Evolutionary conservation across 2,888 invertebrate species (phyloP), one percentile per base, ranked within the genome.

Genomic region (Cylindroiulus punctatus): DNA sequence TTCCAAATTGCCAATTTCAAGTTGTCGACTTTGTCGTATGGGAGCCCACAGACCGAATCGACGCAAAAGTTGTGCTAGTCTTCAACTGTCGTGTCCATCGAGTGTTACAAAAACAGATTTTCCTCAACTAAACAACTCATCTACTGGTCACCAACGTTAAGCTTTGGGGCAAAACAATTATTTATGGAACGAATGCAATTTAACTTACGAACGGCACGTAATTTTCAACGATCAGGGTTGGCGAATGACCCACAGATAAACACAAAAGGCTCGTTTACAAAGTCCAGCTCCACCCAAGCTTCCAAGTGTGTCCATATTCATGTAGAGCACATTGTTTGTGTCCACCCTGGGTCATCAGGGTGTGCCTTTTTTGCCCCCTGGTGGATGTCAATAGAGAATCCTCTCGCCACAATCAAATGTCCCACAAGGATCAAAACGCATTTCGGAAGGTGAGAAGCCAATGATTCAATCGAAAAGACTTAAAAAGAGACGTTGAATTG

Each of bases 281-380:
- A 57, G n/a, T 57, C 57, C 5, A n/a, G 57, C 57, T 57, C 57
- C 57, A 57, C 57, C 57, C 57, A 57, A 57, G 57, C 57, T 57
- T 57, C 57, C 57, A n/a, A 19, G 19, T 22, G 57, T 57, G 57
- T 57, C 57, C 57, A 57, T 57, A 57, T 57, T 57, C 57, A 57
- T 57, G 57, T 57, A 57, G n/a, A 57, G 57, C 57, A 57, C 57
- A 81, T 81, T 81, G 81, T 81, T 30, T 26, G 81, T 81, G 81
- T 81, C 81, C 40, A 81, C 81, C 81, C 32, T 81, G 81, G 81
- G 81, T 81, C 40, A 81, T 81, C 81, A 81, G 81, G 81, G 81
- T 40, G 81, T 81, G 81, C 40, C 40, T 81, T 40, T 81, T 81
- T 32, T 32, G 81, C 81, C 81, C 81, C 81, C 81, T 36, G 81